Base-by-base conservation (phyloP, 2,797 vertebrate genomes). In the Scolopax rusticola region DNA sequence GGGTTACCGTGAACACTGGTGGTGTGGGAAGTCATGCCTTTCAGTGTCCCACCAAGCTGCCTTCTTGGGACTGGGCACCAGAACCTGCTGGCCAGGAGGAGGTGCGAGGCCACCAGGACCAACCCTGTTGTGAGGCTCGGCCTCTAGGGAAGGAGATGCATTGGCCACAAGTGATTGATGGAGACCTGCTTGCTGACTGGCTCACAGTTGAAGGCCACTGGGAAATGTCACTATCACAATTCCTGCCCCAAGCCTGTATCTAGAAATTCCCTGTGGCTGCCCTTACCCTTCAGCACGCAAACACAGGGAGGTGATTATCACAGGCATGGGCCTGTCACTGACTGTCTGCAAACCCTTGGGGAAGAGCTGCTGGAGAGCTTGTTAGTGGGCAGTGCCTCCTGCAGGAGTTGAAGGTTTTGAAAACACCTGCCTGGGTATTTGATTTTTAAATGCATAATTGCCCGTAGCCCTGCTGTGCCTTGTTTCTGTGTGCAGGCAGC, bases 331-430 rank as follows among this genome's bases (percentile, higher is more conserved):
- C 17, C 12, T 76, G 68, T 27, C 19, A 21, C 33, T 50, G 68
- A 3, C 41, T 57, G 24, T 9, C 81, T 63, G 54, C 24, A 84
- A 57, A 87, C 21, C 36, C 28, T 5, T 36, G 6, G 16, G 24
- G 4, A 83, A 74, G 60, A 80, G 20, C 64, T 83, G 24, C 51
- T 36, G 48, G 43, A 57, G 51, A 70, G 33, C 84, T 93, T 59
- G 7, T 43, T 69, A 54, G 50, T 28, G 47, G 85, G 69, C 57
- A 94, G 24, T 90, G 75, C 56, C 81, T 97, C 89, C 88, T 91
- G 50, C 36, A 77, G 93, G 74, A 87, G 8, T 40, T 50, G 75
- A 27, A 77, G 36, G 10, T 48, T 87, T 80, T 69, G 87, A 67
- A 75, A 87, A 70, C 59, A 79, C 67, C 45, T 75, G 45, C 43